A percentile compares a stretch with the other conserved stretches of the same genome.
These are phyloP conservation scores for Cantharis lateralis DNA, from an alignment of 2,888 invertebrate species.

Conservation along the genomic window DNA sequence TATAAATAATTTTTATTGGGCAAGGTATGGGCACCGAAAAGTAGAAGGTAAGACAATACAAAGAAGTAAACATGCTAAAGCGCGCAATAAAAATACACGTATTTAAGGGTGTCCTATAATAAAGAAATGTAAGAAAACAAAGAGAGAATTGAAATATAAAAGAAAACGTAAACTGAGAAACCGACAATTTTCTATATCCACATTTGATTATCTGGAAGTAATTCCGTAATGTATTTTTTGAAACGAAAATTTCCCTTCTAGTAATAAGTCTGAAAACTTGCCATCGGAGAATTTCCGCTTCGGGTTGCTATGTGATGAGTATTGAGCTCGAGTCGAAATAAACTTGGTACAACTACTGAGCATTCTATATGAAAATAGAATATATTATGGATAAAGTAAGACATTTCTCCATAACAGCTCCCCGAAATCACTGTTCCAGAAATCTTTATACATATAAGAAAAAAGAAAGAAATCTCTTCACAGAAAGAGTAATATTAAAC, in stretches of 20 bases:
- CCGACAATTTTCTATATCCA: background rate
- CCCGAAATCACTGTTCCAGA: background rate
- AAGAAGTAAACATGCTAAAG: background rate
- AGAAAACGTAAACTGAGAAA: background rate
- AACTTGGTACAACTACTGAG: background rate
- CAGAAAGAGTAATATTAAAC: background rate
- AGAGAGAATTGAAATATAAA: background rate
- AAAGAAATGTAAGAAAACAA: background rate
- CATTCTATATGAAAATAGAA: background rate
- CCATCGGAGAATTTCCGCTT: background rate
- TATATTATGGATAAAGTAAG: background rate
- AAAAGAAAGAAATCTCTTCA: background rate
- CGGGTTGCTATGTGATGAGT: background rate
- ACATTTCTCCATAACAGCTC: background rate
- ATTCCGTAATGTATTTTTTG: background rate
- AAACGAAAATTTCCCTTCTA: background rate
- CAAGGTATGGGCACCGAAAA: background rate
- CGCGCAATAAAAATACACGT: background rate
- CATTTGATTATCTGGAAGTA: background rate
- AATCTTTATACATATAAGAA: background rate
- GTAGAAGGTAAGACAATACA: background rate
- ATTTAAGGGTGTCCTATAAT: background rate
- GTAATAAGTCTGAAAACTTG: background rate
- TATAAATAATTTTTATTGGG: background rate
- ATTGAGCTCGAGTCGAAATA: background rate